These are phyloP conservation scores for Hymenopus coronatus DNA, from an alignment of 2,888 invertebrate species.

Conservation along the genomic window DNA sequence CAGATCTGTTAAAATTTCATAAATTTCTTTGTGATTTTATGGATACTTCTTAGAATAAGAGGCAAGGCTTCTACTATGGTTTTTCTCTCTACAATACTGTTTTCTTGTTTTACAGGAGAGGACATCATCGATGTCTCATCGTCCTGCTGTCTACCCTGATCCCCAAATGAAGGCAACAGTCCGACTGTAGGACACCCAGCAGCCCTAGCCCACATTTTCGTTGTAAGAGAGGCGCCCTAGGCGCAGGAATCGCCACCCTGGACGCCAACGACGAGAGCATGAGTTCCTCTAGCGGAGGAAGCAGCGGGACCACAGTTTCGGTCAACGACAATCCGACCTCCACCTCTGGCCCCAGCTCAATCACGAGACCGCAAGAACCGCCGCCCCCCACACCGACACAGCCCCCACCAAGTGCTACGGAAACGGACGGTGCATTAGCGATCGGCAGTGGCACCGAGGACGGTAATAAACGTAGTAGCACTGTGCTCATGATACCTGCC, in stretches of 20 bases:
- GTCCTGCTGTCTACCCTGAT: not conserved
- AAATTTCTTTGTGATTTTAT: no score
- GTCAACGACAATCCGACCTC: not conserved
- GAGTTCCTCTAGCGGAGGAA: conserved; percentile 14
- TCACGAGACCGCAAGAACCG: not conserved
- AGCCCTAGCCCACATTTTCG: not conserved
- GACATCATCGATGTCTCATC: not conserved
- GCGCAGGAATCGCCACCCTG: not conserved
- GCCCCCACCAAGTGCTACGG: not conserved
- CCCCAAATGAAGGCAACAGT: not conserved
- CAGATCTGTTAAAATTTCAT: no score
- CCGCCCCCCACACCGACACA: conserved; percentile 1
- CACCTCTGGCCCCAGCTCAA: not conserved
- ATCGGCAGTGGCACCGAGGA: not conserved
- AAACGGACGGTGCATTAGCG: not conserved
- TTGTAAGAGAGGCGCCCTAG: not conserved
- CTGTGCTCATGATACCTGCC: not conserved
- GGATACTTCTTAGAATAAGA: no score
- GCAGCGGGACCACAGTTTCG: conserved; percentile 8
- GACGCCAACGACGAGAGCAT: conserved; percentile 3
- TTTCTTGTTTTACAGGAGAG: not conserved
- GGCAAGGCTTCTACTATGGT: no score
- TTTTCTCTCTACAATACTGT: no score
- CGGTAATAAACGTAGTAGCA: not conserved
- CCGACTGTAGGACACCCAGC: not conserved